Percentiles rank a stretch among this genome's conserved stretches.
phyloP scores from a whole-genome alignment of 53 echinoderm and acorn worm species.

The Crossaster papposus region DNA sequence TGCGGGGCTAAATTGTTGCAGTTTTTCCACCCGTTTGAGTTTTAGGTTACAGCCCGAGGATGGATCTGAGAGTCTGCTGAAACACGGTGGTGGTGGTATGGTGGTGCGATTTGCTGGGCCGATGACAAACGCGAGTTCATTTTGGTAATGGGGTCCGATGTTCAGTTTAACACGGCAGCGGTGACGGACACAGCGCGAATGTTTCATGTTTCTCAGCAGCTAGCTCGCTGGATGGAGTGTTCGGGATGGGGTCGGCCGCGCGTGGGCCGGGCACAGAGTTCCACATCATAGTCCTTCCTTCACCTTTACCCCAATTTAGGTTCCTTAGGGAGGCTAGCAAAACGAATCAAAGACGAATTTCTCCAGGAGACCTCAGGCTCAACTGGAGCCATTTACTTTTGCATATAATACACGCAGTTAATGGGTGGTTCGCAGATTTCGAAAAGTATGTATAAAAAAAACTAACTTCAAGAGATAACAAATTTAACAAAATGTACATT shows the following conservation, averaged over 20 bases:
- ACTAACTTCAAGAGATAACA: too few species aligned
- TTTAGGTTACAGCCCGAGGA: constrained; percentile 54
- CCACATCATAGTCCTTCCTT: background rate
- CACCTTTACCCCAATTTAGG: background rate
- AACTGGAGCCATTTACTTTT: too few species aligned
- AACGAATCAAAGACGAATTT: background rate
- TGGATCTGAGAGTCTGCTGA: constrained; percentile 1
- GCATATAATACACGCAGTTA: too few species aligned
- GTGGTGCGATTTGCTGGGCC: constrained; percentile 36
- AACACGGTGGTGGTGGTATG: too few species aligned
- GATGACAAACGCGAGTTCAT: constrained; percentile 47
- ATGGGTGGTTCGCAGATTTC: too few species aligned
- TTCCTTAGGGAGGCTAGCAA: background rate
- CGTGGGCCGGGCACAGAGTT: background rate
- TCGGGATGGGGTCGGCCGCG: background rate
- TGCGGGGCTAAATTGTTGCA: constrained; percentile 32
- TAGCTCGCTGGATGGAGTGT: too few species aligned
- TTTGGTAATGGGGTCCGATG: constrained; percentile 54
- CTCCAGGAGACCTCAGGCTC: background rate
- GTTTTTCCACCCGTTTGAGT: constrained; percentile 37
- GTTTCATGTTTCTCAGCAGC: constrained; percentile 17
- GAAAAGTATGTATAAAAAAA: too few species aligned
- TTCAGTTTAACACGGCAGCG: constrained; percentile 40
- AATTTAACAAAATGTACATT: too few species aligned
- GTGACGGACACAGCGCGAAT: constrained; percentile 32